Conservation (phyloP, 2,888 invertebrate genomes). For the Chymomyza caudatula region DNA sequence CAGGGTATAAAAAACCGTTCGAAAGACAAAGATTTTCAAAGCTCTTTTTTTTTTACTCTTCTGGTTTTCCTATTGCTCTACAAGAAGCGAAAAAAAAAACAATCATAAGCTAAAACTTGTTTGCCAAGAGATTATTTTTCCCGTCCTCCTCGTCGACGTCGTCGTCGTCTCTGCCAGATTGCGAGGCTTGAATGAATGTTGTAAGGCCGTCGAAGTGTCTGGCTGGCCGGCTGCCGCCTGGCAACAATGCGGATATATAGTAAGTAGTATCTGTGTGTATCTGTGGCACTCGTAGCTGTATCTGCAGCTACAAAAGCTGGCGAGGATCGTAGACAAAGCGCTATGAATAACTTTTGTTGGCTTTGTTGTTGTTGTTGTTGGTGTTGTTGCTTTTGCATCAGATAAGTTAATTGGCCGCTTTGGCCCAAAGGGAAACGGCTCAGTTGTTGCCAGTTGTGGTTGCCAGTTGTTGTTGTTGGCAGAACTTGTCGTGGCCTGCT, state of each 20-base stretch:
- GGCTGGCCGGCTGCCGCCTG: conserved; percentile 9
- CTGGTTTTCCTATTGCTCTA: not conserved
- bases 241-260: conserved; percentile 51
- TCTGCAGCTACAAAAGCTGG: not conserved
- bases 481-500: conserved; percentile 33
- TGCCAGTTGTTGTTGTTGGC: conserved; percentile 18
- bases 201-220: not conserved
- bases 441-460: not conserved
- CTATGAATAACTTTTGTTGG: not conserved
- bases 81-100: not conserved
- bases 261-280: conserved; percentile 1
- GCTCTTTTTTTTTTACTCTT: not conserved
- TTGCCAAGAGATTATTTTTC: not conserved
- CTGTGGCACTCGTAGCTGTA: not conserved
- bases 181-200: not conserved
- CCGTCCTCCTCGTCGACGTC: no score
- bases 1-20: not conserved
- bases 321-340: conserved; percentile 1
- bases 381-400: conserved; percentile 46
- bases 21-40: not conserved
- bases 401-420: conserved; percentile 66
- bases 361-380: not conserved
- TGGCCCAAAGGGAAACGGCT: conserved; percentile 58
- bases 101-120: not conserved
- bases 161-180: not conserved